Evolutionary conservation across 2,113 vertebrate species (phyloP).

Genomic region (Tympanuchus pallidicinctus): DNA sequence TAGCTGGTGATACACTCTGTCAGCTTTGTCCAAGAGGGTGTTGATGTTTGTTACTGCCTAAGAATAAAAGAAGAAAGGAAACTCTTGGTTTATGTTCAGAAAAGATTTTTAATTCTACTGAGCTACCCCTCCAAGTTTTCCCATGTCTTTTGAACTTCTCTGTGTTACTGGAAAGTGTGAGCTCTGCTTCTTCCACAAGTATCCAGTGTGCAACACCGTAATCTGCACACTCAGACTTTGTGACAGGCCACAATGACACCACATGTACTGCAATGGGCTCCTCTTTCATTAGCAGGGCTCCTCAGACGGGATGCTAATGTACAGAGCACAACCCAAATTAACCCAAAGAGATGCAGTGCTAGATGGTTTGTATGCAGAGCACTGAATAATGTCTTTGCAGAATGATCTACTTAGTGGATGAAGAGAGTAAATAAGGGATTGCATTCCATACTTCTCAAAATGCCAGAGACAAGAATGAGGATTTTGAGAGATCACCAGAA

Average conservation of each 20-base stretch:
- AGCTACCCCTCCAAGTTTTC: background rate
- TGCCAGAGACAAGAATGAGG: background rate
- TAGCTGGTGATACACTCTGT: conserved; percentile 97
- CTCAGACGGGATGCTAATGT: background rate
- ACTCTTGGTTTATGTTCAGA: background rate
- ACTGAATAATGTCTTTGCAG: background rate
- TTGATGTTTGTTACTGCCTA: conserved; percentile 99
- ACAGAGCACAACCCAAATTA: background rate
- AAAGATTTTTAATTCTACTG: background rate
- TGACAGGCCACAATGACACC: background rate
- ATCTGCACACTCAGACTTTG: background rate
- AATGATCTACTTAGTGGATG: background rate
- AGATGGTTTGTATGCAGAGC: background rate
- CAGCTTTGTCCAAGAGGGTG: conserved; percentile 95
- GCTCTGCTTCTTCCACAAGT: background rate
- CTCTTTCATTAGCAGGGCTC: background rate
- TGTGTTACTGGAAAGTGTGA: background rate
- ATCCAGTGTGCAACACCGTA: background rate
- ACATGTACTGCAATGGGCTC: rapidly evolving
- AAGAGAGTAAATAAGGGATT: background rate
- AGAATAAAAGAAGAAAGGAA: background rate
- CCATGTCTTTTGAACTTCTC: background rate
- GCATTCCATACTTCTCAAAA: background rate
- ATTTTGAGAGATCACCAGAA: background rate
- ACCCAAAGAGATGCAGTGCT: background rate